Evolutionary conservation across 2,113 vertebrate species (phyloP).

Genomic region (Corydoras sp.): DNA sequence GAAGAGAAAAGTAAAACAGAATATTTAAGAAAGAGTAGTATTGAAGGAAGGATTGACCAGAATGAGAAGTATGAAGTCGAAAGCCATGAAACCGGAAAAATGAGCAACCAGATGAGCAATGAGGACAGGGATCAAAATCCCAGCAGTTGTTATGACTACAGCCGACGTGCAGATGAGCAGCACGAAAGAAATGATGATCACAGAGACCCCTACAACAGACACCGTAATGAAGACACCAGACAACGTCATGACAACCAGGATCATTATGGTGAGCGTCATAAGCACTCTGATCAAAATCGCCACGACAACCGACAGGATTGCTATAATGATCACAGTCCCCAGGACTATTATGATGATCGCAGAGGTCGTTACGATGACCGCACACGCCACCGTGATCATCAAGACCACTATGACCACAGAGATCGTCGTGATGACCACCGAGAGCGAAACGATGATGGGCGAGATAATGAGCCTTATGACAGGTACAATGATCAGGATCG

Average conservation of each 20-base stretch:
- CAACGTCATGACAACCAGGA: slow-evolving; percentile 31
- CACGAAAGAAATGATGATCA: background rate
- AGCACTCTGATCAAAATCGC: slow-evolving; percentile 18
- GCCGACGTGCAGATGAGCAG: background rate
- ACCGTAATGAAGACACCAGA: slow-evolving; percentile 15
- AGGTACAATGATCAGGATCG: background rate
- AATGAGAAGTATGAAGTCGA: slow-evolving; percentile 22
- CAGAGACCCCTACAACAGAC: slow-evolving; percentile 10
- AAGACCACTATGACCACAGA: slow-evolving; percentile 21
- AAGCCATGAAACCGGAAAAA: background rate
- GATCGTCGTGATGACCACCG: slow-evolving; percentile 11
- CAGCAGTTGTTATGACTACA: background rate
- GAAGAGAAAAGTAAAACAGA: slow-evolving; percentile 46
- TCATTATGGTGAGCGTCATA: slow-evolving; percentile 23
- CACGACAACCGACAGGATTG: slow-evolving; percentile 28
- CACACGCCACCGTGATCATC: slow-evolving; percentile 29
- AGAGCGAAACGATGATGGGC: slow-evolving; percentile 6
- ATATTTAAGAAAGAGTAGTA: slow-evolving; percentile 12
- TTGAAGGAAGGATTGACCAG: slow-evolving; percentile 16
- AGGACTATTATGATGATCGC: slow-evolving; percentile 39
- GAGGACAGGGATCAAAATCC: slow-evolving; percentile 4
- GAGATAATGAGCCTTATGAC: slow-evolving; percentile 20
- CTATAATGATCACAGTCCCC: slow-evolving; percentile 1
- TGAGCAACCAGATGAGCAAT: background rate
- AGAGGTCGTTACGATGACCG: slow-evolving; percentile 23